phyloP scores from a whole-genome alignment of 2,888 invertebrate species.

The Eupithecia tripunctaria region DNA sequence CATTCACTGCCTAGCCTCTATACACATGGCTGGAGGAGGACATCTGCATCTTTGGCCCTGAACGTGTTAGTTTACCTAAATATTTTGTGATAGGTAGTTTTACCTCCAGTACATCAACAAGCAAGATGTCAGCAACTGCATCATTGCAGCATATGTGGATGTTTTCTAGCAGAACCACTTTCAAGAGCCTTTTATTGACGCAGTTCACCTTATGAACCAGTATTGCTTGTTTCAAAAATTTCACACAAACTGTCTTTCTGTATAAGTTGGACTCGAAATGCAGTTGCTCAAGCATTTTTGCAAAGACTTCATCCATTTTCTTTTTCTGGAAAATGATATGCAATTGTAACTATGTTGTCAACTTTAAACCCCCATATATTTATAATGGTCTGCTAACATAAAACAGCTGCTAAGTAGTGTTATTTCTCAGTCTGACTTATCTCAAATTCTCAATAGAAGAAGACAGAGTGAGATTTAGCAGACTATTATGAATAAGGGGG shows the following conservation, averaged over 20 bases:
- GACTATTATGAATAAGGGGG: too few relatives aligned
- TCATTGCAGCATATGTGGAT: slow-evolving; percentile 66
- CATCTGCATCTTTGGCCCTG: too few relatives aligned
- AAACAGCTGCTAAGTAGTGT: too few relatives aligned
- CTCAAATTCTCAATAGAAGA: too few relatives aligned
- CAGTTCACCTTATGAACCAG: slow-evolving; percentile 65
- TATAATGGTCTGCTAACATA: too few relatives aligned
- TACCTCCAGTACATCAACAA: slow-evolving; percentile 67
- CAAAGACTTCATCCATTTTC: slow-evolving; percentile 64
- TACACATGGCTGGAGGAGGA: too few relatives aligned
- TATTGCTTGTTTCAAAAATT: slow-evolving; percentile 62
- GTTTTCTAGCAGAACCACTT: slow-evolving; percentile 64
- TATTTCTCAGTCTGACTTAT: too few relatives aligned
- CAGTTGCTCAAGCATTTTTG: slow-evolving; percentile 62
- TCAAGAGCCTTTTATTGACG: slow-evolving; percentile 62
- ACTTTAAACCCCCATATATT: too few relatives aligned
- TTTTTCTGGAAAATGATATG: slow-evolving; percentile 54
- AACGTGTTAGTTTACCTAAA: too few relatives aligned
- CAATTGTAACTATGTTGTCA: background rate
- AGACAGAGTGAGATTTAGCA: too few relatives aligned
- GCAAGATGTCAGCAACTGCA: slow-evolving; percentile 62
- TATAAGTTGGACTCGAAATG: slow-evolving; percentile 68
- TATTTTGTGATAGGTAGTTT: background rate
- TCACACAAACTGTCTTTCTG: slow-evolving; percentile 64
- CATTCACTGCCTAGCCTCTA: too few relatives aligned